phyloP scores from a whole-genome alignment of 2,888 invertebrate genomes.

The Saturnia pavonia region DNA sequence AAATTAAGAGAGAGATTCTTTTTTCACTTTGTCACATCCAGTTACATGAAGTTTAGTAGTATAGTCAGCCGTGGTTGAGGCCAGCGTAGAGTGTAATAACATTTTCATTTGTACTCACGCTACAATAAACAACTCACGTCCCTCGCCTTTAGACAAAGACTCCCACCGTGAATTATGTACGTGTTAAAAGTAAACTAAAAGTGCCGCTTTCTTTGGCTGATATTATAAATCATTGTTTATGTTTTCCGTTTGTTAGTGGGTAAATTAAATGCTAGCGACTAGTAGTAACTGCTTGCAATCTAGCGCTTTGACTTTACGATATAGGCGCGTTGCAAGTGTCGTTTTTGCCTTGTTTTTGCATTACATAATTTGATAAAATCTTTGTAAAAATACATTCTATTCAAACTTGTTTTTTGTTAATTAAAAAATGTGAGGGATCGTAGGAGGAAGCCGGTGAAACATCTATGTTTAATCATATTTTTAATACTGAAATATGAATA shows the following conservation, averaged over 20 bases:
- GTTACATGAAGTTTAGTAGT: conserved; percentile 40
- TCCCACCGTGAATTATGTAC: conserved; percentile 79
- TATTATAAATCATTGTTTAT: conserved; percentile 83
- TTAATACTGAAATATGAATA: no score
- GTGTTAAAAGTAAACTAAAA: conserved; percentile 82
- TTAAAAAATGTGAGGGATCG: no score
- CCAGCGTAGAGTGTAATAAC: conserved; percentile 66
- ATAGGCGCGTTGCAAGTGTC: conserved; percentile 50
- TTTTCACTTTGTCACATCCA: conserved; percentile 39
- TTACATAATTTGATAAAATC: not conserved
- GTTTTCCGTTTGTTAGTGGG: conserved; percentile 80
- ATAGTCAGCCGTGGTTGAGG: conserved; percentile 57
- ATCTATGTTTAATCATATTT: no score
- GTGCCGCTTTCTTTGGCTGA: conserved; percentile 79
- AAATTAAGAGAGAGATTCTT: not conserved
- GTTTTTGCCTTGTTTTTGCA: conserved; percentile 27
- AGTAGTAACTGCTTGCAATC: conserved; percentile 65
- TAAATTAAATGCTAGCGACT: conserved; percentile 73
- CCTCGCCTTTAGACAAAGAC: conserved; percentile 80
- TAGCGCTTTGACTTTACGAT: conserved; percentile 56
- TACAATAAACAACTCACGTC: conserved; percentile 81
- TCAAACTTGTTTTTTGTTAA: no score
- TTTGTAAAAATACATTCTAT: not conserved
- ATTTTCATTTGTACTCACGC: conserved; percentile 80
- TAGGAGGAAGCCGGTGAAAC: no score